Base-by-base conservation (phyloP, 2,797 vertebrate species). In the Podarcis siculus region DNA sequence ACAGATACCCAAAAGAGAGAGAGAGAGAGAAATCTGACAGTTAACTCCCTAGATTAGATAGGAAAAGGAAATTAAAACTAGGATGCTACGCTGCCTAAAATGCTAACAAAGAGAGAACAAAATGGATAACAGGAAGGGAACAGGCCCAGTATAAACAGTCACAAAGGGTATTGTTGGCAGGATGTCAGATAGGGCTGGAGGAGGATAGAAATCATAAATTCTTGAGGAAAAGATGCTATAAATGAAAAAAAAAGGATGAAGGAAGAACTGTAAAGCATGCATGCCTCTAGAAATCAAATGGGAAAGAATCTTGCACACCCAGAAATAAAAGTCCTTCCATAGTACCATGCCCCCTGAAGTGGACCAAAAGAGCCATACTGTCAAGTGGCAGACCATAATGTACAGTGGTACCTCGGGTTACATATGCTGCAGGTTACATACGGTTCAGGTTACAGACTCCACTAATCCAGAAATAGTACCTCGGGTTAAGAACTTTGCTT, bases 131-230 rank as follows among this genome's bases (percentile, higher is more conserved):
- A 95, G 93, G 95, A 96, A 96, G 82, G 87, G 87, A 96, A 94
- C 86, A 90, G 89, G 95, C 95, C 93, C 94, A 96, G 94, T 85
- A 93, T 87, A 97, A 97, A 95, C 93, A 96, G 90, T 86, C 91
- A 87, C 87, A 93, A 96, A 94, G 55, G 78, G 81, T 91, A 93
- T 91, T 94, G 88, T 82, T 96, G 95, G 94, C 95, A 96, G 89
- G 58, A 93, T 90, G 95, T 96, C 94, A 96, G 90, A 79, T 87
- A 90, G 72, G 95, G 72, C 95, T 86, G 95, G 92, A 95, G 91
- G 81, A 94, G 42, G 90, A 94, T 86, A 96, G 93, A 96, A 96
- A 95, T 45, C 94, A 90, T 95, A 95, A 82, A 93, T 93, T 96
- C 90, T 93, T 90, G 81, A 94, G 80, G 89, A 95, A 96, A 96